phyloP scores from a whole-genome alignment of 2,113 vertebrate genomes.

The Cranoglanis bouderius region DNA sequence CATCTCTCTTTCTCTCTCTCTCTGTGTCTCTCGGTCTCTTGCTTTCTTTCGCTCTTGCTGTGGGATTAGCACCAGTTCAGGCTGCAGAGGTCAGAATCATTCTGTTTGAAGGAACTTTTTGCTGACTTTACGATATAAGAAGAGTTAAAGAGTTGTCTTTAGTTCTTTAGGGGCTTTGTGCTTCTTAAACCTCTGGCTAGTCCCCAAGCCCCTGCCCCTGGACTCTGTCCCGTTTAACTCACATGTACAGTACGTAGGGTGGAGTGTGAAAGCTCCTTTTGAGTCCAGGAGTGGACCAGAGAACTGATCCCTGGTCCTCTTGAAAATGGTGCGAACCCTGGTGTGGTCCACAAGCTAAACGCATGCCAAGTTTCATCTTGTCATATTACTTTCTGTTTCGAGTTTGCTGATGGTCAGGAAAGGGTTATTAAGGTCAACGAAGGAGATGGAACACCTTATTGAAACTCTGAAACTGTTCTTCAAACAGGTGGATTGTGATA shows the following conservation, averaged over 20 bases:
- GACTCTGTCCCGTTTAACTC: not conserved
- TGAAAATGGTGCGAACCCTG: not conserved
- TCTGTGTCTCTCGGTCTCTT: not conserved
- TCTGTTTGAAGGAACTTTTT: conserved; percentile 21
- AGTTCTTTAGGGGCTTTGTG: not conserved
- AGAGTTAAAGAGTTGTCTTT: not conserved
- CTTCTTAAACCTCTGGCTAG: not conserved
- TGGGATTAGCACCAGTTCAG: conserved; percentile 44
- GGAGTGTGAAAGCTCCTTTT: not conserved
- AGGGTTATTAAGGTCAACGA: not conserved
- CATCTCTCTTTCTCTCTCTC: conserved; percentile 14
- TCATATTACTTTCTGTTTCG: not conserved
- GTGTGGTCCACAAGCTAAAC: not conserved
- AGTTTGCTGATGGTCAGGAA: not conserved
- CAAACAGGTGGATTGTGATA: too few relatives aligned
- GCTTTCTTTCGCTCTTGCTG: conserved; percentile 32
- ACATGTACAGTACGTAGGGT: not conserved
- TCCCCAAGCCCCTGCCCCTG: not conserved
- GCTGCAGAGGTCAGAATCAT: conserved; percentile 45
- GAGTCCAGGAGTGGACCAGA: not conserved
- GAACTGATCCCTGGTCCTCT: not conserved
- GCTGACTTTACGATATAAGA: not conserved
- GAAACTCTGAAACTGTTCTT: too few relatives aligned
- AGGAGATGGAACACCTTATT: not conserved
- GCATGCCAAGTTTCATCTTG: not conserved